Evolutionary conservation across 37 sponge, comb jelly and placozoan species (phyloP), one percentile per base, ranked within the genome.

Genomic region (Theonella swinhoei): DNA sequence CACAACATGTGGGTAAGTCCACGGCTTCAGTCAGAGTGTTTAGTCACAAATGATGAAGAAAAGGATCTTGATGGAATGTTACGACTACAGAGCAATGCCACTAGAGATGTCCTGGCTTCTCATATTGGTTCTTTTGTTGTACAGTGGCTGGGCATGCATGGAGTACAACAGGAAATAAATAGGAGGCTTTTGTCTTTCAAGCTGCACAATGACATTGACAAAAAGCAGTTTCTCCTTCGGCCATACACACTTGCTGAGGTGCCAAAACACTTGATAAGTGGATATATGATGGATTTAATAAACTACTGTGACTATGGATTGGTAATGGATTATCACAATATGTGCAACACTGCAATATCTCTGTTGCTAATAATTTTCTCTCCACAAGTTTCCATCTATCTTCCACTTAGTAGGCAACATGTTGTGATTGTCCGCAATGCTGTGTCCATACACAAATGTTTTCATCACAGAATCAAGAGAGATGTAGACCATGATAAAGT

Each of bases 11-110:
- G 88, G 88, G 71, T 88, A 1, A 2, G 30, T 35, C 72, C 14
- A 14, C 7, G 62, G 1, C 40, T 30, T 9, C 39, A 63, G 2
- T 23, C 25, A 38, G 38, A 75, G 31, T 81, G 62, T 58, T 9
- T n/a, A 4, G 36, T 60, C 32, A 70, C 58, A 14, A 47, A 47
- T 58, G 78, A 70, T 39, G 47, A 54, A 34, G 28, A 14, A 25
- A 0, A 58, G 35, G 83, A 88, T 69, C 14, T 76, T 26, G 88
- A 88, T 77, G 78, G 82, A 20, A 82, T 81, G 88, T 39, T 77
- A 22, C 75, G 78, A 34, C 43, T 88, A 17, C 39, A 81, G 2
- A 32, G 23, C 0, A 23, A 35, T 25, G 38, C 63, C 3, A 70
- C 68, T 11, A 42, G 40, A 36, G 76, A 81, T 28, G 58, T 39